Conservation (phyloP, 2,888 invertebrate genomes). For the Melinaea marsaeus region DNA sequence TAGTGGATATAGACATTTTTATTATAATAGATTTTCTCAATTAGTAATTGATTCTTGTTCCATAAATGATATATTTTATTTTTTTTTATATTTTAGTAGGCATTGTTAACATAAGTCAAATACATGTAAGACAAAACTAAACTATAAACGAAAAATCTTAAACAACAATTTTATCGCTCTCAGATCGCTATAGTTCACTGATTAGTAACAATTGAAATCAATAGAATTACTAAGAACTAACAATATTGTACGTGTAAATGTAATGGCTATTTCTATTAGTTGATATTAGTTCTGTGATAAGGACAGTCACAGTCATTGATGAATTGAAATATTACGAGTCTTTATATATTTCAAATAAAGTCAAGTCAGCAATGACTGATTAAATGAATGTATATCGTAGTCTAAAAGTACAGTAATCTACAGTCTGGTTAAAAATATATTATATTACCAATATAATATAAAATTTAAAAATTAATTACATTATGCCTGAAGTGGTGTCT, state of each 20-base stretch:
- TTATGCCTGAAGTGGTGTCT: conserved; percentile 67
- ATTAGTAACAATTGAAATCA: conserved; percentile 18
- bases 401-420: background rate
- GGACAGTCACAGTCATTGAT: conserved; percentile 11
- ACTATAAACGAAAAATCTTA: too few species aligned
- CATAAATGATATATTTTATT: too few species aligned
- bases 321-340: conserved; percentile 16
- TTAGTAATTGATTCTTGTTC: too few species aligned
- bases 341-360: conserved; percentile 22
- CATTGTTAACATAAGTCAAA: too few species aligned
- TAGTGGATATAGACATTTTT: too few species aligned
- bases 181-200: conserved; percentile 24
- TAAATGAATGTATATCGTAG: too few species aligned
- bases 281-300: conserved; percentile 8
- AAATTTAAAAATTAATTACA: conserved; percentile 50
- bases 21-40: too few species aligned
- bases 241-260: conserved; percentile 16
- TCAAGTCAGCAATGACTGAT: conserved; percentile 3
- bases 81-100: too few species aligned
- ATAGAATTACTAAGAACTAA: conserved; percentile 19
- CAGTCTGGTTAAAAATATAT: too few species aligned
- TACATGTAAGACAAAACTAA: too few species aligned
- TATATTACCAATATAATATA: background rate
- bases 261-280: conserved; percentile 9
- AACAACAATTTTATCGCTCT: background rate